Evolutionary conservation across 1,140 invertebrate genomes (phyloP).

Genomic region (Anastrepha ludens): DNA sequence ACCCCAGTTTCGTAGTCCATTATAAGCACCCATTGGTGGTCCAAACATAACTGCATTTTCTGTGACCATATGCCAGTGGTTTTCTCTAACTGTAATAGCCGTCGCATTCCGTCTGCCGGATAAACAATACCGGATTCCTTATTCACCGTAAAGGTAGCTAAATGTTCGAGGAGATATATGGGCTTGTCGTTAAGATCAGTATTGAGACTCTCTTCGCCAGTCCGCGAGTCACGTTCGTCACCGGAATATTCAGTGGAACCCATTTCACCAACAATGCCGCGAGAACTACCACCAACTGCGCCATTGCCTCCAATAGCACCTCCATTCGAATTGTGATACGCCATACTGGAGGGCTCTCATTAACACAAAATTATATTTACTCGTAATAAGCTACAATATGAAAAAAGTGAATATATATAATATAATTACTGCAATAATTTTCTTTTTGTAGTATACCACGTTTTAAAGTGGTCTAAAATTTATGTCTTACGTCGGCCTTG

Average conservation of each 20-base stretch:
- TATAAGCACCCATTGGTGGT: constrained; percentile 92
- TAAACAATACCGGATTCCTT: constrained; percentile 90
- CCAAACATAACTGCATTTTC: constrained; percentile 94
- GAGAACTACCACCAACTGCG: not conserved
- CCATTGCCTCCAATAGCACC: not conserved
- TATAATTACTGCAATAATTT: too few species aligned
- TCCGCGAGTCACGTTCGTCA: constrained; percentile 66
- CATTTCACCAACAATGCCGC: not conserved
- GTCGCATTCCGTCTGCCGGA: constrained; percentile 95
- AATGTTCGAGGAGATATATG: constrained; percentile 94
- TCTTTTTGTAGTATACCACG: too few species aligned
- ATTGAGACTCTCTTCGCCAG: constrained; percentile 68
- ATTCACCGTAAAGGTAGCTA: constrained; percentile 97
- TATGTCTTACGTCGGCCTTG: too few species aligned
- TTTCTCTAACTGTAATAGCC: constrained; percentile 96
- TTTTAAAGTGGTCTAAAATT: too few species aligned
- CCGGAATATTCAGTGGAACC: constrained; percentile 65
- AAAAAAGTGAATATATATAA: too few species aligned
- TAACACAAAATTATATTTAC: not conserved
- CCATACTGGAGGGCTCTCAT: constrained; percentile 30
- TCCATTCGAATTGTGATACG: constrained; percentile 54
- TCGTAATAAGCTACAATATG: not conserved
- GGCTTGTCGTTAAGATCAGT: constrained; percentile 78
- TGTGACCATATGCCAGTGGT: constrained; percentile 97
- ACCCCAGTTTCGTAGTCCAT: constrained; percentile 98